phyloP scores from a whole-genome alignment of 1,140 invertebrate genomes.

The Bradysia coprophila region DNA sequence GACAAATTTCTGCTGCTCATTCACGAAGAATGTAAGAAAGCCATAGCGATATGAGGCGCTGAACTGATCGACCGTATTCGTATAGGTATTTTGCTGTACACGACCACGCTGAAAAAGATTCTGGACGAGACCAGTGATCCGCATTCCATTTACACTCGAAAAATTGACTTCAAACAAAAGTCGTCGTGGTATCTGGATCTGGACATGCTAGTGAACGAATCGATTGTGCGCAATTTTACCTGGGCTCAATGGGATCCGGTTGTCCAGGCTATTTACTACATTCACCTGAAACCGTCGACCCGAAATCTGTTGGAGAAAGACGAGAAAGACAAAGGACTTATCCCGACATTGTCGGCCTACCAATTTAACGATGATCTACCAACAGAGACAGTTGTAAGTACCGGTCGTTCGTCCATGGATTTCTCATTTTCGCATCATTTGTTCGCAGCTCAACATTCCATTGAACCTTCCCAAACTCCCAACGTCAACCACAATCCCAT shows the following conservation, averaged over 20 bases:
- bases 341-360: constrained; percentile 55
- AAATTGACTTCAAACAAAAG: constrained; percentile 24
- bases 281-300: constrained; percentile 46
- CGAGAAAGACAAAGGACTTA: constrained; percentile 29
- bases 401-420: constrained; percentile 6
- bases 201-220: constrained; percentile 34
- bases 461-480: constrained; percentile 56
- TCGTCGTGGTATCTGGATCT: constrained; percentile 30
- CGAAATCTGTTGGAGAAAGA: constrained; percentile 44
- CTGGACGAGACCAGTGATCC: constrained; percentile 22
- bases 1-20: constrained; percentile 57
- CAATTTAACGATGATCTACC: constrained; percentile 71
- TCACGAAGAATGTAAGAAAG: constrained; percentile 59
- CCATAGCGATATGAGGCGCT: too few relatives aligned
- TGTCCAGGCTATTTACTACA: constrained; percentile 52
- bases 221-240: constrained; percentile 47
- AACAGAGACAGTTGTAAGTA: constrained; percentile 62
- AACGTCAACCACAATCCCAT: constrained; percentile 25
- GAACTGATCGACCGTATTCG: not conserved
- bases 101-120: constrained; percentile 11
- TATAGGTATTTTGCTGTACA: constrained; percentile 16
- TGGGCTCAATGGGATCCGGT: constrained; percentile 69
- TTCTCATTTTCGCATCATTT: constrained; percentile 2
- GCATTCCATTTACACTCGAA: constrained; percentile 12
- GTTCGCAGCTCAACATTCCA: constrained; percentile 57